Evolutionary conservation across 2,888 invertebrate species (phyloP), one percentile per base, ranked within the genome.

Genomic region (Ferrisia virgata): DNA sequence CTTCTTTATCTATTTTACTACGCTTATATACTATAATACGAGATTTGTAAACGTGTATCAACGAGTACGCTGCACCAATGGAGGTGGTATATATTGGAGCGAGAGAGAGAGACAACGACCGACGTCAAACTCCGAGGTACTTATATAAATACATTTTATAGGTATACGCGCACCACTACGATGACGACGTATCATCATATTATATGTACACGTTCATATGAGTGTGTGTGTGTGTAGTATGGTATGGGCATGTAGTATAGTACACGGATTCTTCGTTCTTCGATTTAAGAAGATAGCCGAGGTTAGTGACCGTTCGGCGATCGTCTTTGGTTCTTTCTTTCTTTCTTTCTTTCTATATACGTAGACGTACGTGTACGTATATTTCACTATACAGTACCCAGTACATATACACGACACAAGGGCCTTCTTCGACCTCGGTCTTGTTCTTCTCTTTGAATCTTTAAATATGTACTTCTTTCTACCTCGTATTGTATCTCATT

Each of bases 251-350:
- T n/a, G n/a, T n/a, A n/a, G n/a, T n/a, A n/a, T n/a, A n/a, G n/a
- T n/a, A n/a, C n/a, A n/a, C n/a, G n/a, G n/a, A n/a, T 47, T 47
- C 47, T 47, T 47, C n/a, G 47, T 47, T 47, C 47, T 28, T 40
- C 40, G 79, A 79, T 40, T 79, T 25, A 43, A 79, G n/a, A n/a
- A n/a, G 79, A 79, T 79, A 79, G 79, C 40, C 79, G 79, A 40
- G 79, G 79, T 79, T 79, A 79, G 79, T 79, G 79, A 79, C 79
- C 79, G 79, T 79, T 28, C 43, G 79, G 79, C 78, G 33, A 78
- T 78, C 78, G 36, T 78, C 78, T 78, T 78, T 2, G 31, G 9
- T 72, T 72, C 31, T 76, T 33, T 15, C 39, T 3, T 72, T 36
- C 22, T 36, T 78, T 78, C 36, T 18, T 31, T 18, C 13, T 33